These are phyloP conservation scores for Meriones unguiculatus DNA, from an alignment of 2,113 vertebrate species.

Conservation along the genomic window DNA sequence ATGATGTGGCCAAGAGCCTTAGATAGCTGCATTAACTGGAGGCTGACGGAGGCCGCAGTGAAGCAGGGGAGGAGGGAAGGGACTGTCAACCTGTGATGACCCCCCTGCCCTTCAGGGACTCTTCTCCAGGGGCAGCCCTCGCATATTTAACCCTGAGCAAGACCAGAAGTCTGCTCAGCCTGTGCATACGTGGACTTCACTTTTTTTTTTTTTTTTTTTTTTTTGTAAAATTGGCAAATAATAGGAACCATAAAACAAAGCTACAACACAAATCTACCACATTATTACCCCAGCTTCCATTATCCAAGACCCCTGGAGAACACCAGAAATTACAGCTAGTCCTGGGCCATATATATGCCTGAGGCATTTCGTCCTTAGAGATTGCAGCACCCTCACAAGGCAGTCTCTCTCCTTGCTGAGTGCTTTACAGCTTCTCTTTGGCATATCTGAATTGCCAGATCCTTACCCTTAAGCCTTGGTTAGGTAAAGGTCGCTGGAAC, in stretches of 20 bases:
- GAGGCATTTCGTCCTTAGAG: background rate
- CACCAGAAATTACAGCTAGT: background rate
- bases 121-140: background rate
- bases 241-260: background rate
- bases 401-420: background rate
- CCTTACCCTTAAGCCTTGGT: background rate
- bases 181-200: background rate
- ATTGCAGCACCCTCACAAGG: background rate
- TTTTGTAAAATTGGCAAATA: background rate
- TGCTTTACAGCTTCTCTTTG: background rate
- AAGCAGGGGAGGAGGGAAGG: background rate
- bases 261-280: too few species aligned
- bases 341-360: background rate
- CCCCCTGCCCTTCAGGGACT: background rate
- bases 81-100: rapidly evolving
- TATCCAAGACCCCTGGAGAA: background rate
- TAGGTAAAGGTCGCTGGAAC: background rate
- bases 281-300: background rate
- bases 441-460: background rate
- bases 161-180: background rate
- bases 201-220: background rate
- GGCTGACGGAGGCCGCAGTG: background rate
- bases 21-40: background rate
- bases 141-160: background rate
- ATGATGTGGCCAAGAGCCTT: background rate